Conservation (phyloP, 2,888 invertebrate genomes). For the Rhingia rostrata region DNA sequence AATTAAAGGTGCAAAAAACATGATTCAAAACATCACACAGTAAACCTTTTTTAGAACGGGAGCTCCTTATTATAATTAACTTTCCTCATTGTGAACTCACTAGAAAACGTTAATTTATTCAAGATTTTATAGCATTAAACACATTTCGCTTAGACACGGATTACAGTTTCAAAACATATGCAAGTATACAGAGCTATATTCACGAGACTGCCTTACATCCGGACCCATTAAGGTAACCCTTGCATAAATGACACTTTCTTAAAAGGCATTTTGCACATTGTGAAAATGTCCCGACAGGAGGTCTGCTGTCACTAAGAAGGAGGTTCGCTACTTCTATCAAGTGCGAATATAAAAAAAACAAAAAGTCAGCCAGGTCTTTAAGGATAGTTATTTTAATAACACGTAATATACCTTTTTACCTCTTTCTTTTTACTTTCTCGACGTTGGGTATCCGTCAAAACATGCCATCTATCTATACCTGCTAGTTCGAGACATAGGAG, state of each 20-base stretch:
- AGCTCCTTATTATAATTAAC: not conserved
- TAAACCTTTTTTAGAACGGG: not conserved
- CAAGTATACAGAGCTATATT: not conserved
- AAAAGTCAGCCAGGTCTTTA: slow-evolving; percentile 48
- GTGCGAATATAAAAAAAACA: slow-evolving; percentile 46
- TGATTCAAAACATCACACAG: not conserved
- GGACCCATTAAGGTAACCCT: not conserved
- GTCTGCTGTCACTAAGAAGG: slow-evolving; percentile 14
- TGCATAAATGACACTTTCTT: slow-evolving; percentile 17
- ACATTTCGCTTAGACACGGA: slow-evolving; percentile 3
- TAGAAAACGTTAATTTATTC: slow-evolving; percentile 29
- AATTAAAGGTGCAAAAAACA: not conserved
- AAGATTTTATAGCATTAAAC: slow-evolving; percentile 11
- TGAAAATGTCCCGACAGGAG: slow-evolving; percentile 24
- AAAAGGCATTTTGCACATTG: slow-evolving; percentile 8
- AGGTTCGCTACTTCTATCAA: slow-evolving; percentile 32
- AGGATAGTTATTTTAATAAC: slow-evolving; percentile 66
- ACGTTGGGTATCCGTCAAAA: slow-evolving; percentile 49
- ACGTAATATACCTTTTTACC: slow-evolving; percentile 28
- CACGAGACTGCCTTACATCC: not conserved
- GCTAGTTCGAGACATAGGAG: slow-evolving; percentile 33
- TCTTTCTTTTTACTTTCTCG: slow-evolving; percentile 12
- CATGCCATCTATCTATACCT: slow-evolving; percentile 7
- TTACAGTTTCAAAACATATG: slow-evolving; percentile 3
- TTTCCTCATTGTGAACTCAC: slow-evolving; percentile 17